A percentile compares a stretch with the other conserved stretches of the same genome.
phyloP scores from a whole-genome alignment of 2,888 invertebrate genomes.

The Andrena fulva region DNA sequence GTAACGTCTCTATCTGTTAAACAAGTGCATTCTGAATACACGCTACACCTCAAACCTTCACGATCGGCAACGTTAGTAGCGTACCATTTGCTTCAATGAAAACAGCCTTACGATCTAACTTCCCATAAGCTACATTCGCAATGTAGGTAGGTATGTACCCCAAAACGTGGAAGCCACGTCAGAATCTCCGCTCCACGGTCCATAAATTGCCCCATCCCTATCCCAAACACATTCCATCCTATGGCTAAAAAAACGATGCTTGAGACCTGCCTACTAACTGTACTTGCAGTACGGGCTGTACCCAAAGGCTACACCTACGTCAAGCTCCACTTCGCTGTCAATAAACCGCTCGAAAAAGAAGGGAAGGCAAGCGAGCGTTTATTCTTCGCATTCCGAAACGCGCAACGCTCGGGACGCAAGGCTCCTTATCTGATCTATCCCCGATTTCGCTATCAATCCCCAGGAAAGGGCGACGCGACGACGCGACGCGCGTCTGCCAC shows the following conservation, averaged over 20 bases:
- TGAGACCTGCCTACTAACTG: background rate
- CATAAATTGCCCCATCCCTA: background rate
- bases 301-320: background rate
- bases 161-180: background rate
- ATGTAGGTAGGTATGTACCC: no score
- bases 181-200: background rate
- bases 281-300: background rate
- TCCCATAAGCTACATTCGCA: no score
- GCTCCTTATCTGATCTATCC: constrained; percentile 47
- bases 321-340: background rate
- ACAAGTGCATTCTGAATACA: no score
- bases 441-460: constrained; percentile 60
- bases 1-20: no score
- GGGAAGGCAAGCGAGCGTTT: background rate
- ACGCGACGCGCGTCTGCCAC: constrained; percentile 76
- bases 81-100: no score
- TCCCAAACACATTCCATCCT: background rate
- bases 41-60: no score
- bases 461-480: constrained; percentile 69
- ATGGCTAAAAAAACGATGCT: background rate
- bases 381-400: background rate
- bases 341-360: background rate
- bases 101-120: no score
- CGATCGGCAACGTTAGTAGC: no score
- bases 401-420: background rate